These are phyloP conservation scores for Listrodromus nycthemerus DNA, from an alignment of 2,888 invertebrate genomes.

Conservation along the genomic window DNA sequence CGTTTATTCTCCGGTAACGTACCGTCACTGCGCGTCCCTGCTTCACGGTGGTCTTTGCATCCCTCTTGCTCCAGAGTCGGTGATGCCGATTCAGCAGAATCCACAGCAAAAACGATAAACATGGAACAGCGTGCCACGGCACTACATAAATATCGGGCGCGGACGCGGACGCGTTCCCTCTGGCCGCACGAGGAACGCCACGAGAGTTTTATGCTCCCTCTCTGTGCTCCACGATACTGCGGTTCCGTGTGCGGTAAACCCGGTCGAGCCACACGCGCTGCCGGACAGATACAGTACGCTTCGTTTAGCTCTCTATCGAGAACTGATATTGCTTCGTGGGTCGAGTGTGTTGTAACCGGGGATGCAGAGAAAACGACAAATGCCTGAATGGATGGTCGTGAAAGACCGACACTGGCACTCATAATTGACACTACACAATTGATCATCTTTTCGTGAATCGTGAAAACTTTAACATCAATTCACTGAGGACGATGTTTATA, in stretches of 20 bases:
- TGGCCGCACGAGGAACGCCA: constrained; percentile 52
- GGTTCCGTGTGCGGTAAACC: constrained; percentile 39
- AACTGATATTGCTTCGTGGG: constrained; percentile 1
- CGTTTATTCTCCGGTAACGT: constrained; percentile 77
- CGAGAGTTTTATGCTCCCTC: constrained; percentile 67
- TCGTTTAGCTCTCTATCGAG: constrained; percentile 12
- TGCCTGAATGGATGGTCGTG: neutral
- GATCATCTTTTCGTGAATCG: neutral
- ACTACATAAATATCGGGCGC: constrained; percentile 79
- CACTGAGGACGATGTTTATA: neutral
- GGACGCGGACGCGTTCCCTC: constrained; percentile 59
- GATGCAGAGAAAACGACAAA: neutral
- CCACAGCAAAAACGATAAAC: constrained; percentile 76
- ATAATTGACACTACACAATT: neutral
- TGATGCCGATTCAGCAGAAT: constrained; percentile 26
- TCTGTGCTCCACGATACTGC: constrained; percentile 13
- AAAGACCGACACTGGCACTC: neutral
- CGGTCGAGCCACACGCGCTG: neutral
- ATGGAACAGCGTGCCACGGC: constrained; percentile 73
- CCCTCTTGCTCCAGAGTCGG: constrained; percentile 69
- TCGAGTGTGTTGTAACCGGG: neutral
- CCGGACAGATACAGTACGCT: neutral
- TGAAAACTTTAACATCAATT: neutral
- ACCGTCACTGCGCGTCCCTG: constrained; percentile 68
- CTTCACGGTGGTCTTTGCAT: constrained; percentile 80